Evolutionary conservation across 2,797 vertebrate genomes (phyloP).

Genomic region (Borostomias antarcticus): DNA sequence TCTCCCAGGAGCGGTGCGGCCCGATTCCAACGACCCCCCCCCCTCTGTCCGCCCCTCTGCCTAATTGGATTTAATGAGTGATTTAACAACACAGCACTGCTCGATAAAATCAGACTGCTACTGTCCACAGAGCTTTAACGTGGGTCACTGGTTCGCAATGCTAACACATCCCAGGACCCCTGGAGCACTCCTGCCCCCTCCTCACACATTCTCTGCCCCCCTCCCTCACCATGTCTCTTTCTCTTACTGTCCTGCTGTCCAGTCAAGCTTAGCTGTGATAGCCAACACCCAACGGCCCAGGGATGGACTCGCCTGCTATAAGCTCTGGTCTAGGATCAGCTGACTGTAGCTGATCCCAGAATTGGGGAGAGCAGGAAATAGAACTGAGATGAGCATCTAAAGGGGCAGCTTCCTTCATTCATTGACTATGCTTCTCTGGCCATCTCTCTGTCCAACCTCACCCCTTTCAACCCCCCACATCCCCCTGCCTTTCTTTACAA

Average conservation of each 20-base stretch:
- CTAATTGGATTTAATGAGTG: slow-evolving; percentile 84
- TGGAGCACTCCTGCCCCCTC: slow-evolving; percentile 8
- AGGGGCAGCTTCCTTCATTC: background rate
- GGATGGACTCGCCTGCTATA: background rate
- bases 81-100: slow-evolving; percentile 75
- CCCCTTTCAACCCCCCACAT: slow-evolving; percentile 13
- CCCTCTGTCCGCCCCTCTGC: slow-evolving; percentile 36
- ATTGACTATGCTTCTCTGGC: background rate
- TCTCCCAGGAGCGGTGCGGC: slow-evolving; percentile 15
- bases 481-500: slow-evolving; percentile 11
- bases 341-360: background rate
- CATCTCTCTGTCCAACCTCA: background rate
- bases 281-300: background rate
- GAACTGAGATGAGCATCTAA: background rate
- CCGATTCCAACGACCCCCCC: slow-evolving; percentile 1
- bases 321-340: background rate
- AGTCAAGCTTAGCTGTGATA: slow-evolving; percentile 22
- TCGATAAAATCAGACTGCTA: slow-evolving; percentile 77
- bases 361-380: background rate
- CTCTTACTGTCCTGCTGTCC: slow-evolving; percentile 22
- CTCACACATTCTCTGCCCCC: slow-evolving; percentile 39
- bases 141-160: slow-evolving; percentile 66
- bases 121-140: slow-evolving; percentile 64
- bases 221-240: background rate
- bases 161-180: slow-evolving; percentile 31